Evolutionary conservation across 2,888 invertebrate species (phyloP), one percentile per base, ranked within the genome.

Genomic region (Adelphocoris suturalis): DNA sequence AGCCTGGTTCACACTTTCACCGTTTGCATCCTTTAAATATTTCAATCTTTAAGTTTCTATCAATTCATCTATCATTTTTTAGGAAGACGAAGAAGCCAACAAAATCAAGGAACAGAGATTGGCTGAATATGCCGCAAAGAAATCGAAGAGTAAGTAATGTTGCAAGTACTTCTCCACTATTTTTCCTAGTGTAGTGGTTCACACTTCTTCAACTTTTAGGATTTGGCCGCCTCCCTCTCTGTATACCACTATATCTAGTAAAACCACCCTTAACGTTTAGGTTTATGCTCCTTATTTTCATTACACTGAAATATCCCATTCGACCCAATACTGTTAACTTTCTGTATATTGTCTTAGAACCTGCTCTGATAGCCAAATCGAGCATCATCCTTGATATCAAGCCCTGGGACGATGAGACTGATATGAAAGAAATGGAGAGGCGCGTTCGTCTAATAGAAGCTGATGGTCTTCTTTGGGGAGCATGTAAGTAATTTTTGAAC

Each of bases 401-500:
- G 93, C 98, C 98, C 23, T 95, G 95, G 95, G 93, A 92, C 82
- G 98, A 98, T 94, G 98, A 98, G 93, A 99, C 99, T 57, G 97
- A 99, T 92, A 97, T 99, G 96, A 95, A 95, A 92, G 95, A 94
- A 90, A 95, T 99, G 95, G 99, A 99, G 94, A 93, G 94, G 47
- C 94, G 94, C 92, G 98, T 99, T 0, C 95, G 98, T 92, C 94
- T 95, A 92, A 96, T 99, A 91, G 93, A 93, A 91, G 95, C 95
- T 91, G 98, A 99, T 92, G 99, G 99, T 37, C 95, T 99, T 52
- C 93, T 98, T 5, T 99, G 99, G 99, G 99, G 99, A 92, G 97
- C 97, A 89, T 95, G 95, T 95, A 94, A 94, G 94, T 92, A 2
- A 13, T 23, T 14, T 9, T 75, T 75, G 7, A 13, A 61, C 4